Percentiles rank a stretch among this genome's conserved stretches.
These are phyloP conservation scores for Panopea generosa DNA, from an alignment of 2,888 invertebrate species.

Conservation along the genomic window DNA sequence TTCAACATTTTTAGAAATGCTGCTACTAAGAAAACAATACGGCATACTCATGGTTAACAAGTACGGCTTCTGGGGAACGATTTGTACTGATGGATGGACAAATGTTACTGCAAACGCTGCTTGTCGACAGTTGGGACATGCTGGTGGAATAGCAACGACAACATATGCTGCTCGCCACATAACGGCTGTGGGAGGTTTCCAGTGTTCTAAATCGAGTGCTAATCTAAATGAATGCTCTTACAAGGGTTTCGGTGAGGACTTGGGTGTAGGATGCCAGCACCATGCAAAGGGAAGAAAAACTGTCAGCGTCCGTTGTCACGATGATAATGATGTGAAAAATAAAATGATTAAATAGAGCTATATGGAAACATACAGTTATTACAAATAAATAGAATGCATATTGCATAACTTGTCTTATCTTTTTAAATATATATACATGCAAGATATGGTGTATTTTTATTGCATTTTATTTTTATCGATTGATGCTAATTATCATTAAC, in stretches of 20 bases:
- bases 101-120: slow-evolving; percentile 73
- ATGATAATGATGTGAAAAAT: no score
- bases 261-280: slow-evolving; percentile 66
- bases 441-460: no score
- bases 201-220: slow-evolving; percentile 67
- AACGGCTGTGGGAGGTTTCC: slow-evolving; percentile 70
- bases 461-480: no score
- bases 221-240: slow-evolving; percentile 67
- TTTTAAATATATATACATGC: no score
- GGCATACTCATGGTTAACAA: slow-evolving; percentile 89
- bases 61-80: slow-evolving; percentile 90
- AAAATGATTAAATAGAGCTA: no score
- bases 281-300: slow-evolving; percentile 53
- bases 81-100: slow-evolving; percentile 75
- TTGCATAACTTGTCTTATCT: no score
- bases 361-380: no score
- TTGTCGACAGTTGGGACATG: slow-evolving; percentile 67
- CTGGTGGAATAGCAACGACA: slow-evolving; percentile 67
- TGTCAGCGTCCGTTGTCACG: no score
- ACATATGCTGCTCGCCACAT: slow-evolving; percentile 57
- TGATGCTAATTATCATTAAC: no score
- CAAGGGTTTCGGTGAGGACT: slow-evolving; percentile 64
- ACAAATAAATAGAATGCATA: no score
- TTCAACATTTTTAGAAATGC: slow-evolving; percentile 47
- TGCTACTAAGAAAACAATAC: slow-evolving; percentile 82